Evolutionary conservation across 2,113 vertebrate genomes (phyloP).

Genomic region (Nannobrachium achirus): DNA sequence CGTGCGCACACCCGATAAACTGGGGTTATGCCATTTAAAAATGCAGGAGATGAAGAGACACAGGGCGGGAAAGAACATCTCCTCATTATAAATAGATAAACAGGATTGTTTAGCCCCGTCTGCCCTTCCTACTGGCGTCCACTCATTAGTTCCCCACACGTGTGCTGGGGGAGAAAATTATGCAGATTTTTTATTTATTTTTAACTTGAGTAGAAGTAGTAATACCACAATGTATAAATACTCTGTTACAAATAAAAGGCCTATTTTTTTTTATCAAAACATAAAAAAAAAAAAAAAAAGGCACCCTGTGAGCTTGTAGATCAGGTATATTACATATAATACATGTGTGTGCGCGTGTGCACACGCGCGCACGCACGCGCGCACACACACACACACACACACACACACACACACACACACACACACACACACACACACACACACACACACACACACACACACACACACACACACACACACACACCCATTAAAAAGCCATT

Average conservation of each 20-base stretch:
- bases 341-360: no score
- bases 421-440: constrained; percentile 53
- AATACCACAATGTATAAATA: no score
- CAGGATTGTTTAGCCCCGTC: constrained; percentile 52
- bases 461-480: constrained; percentile 17
- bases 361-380: constrained; percentile 48
- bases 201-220: no score
- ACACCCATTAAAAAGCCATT: constrained; percentile 46
- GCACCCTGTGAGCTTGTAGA: not conserved
- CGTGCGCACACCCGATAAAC: constrained; percentile 59
- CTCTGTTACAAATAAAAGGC: no score
- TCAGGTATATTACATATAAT: not conserved
- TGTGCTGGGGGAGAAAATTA: not conserved
- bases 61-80: constrained; percentile 60
- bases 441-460: constrained; percentile 22
- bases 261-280: no score
- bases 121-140: constrained; percentile 33
- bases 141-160: constrained; percentile 38
- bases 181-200: no score
- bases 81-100: constrained; percentile 72
- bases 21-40: constrained; percentile 67
- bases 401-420: constrained; percentile 23
- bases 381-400: constrained; percentile 20
- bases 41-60: constrained; percentile 66
- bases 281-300: no score